A percentile compares a stretch with the other conserved stretches of the same genome.
phyloP scores from a whole-genome alignment of 2,113 vertebrate species.

The Bolborhynchus lineola region DNA sequence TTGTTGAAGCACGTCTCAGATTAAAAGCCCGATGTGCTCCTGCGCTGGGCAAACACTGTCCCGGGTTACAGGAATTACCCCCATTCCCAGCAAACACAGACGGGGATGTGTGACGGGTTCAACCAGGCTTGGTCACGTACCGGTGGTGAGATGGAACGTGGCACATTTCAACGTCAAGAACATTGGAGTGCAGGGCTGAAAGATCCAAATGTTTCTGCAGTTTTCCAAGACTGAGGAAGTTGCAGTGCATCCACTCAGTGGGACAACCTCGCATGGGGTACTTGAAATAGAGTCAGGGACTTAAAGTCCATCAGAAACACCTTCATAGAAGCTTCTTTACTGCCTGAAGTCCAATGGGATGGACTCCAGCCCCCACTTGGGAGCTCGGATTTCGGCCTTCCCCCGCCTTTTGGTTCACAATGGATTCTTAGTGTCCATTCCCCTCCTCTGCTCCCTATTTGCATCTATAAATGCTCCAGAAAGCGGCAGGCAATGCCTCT shows the following conservation, averaged over 20 bases:
- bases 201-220: accelerated
- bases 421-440: background rate
- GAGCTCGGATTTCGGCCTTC: background rate
- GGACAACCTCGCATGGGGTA: accelerated
- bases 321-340: background rate
- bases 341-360: background rate
- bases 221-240: accelerated
- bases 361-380: accelerated
- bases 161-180: background rate
- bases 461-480: background rate
- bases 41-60: background rate
- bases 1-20: background rate
- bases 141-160: background rate
- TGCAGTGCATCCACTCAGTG: accelerated
- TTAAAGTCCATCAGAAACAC: background rate
- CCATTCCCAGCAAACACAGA: background rate
- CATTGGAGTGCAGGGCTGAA: background rate
- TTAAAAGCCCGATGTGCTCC: background rate
- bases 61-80: background rate
- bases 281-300: background rate
- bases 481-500: background rate
- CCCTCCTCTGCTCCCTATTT: background rate
- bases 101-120: accelerated
- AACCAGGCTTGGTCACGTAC: background rate
- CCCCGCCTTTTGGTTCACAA: background rate